Evolutionary conservation across 2,888 invertebrate genomes (phyloP), one percentile per base, ranked within the genome.

Genomic region (Mythimna impura): DNA sequence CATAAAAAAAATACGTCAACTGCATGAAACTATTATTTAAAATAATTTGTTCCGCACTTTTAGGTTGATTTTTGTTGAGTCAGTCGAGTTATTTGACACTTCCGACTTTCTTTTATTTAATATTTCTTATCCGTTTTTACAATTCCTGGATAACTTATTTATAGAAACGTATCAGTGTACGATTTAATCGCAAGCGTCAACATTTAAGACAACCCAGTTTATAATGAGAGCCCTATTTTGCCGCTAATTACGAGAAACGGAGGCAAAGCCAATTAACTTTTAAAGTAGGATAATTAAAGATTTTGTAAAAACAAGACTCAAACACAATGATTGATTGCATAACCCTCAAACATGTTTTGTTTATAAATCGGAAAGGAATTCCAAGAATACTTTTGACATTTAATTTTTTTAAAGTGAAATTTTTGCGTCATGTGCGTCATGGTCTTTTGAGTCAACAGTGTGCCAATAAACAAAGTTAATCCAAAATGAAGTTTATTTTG

Each of bases 391-490:
- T 12, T 36, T 62, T 60, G 17, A 10, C 10, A 60, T 57, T 68
- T 66, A 4, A 58, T 71, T 74, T 70, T 72, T 60, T 30, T 57
- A 54, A 50, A 20, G 9, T 72, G 55, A 34, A 40, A n/a, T n/a
- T 22, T 25, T 43, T 58, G 50, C 47, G 57, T 69, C 68, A 68
- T 54, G 55, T 58, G 50, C 47, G 57, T 69, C 68, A 68, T 47
- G 55, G 62, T 70, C 66, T n/a, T 61, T 68, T 52, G 65, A 66
- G 55, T 61, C 50, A 20, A 63, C 58, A 54, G 30, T 57, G n/a
- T 76, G 62, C 65, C 85, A 58, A 73, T 83, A 76, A 82, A 85
- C 74, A 69, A 73, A 64, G 14, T 58, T 68, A 66, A 84, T 70
- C 17, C 73, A 71, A 60, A 20, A 9, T 17, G 30, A 65, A 57